These are phyloP conservation scores for Corythoichthys intestinalis DNA, from an alignment of 2,113 vertebrate species.

Conservation along the genomic window DNA sequence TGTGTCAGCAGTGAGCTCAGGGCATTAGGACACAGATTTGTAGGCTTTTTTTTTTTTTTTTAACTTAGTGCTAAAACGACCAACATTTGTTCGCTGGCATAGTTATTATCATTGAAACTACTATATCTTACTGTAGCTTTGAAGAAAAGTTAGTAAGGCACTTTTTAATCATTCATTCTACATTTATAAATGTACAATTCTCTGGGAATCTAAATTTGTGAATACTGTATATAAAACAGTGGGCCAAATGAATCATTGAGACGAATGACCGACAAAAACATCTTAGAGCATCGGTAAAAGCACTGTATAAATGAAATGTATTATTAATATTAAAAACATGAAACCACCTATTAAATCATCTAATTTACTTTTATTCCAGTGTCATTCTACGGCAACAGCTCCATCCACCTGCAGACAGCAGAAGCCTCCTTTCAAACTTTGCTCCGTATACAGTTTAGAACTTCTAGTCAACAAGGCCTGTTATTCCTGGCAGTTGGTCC, in stretches of 20 bases:
- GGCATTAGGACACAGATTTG: not conserved
- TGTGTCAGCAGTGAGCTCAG: not conserved
- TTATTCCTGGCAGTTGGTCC: slow-evolving; percentile 81
- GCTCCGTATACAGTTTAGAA: slow-evolving; percentile 79
- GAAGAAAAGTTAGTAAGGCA: not conserved
- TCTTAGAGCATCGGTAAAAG: not conserved
- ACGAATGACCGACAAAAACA: not conserved
- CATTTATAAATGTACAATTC: not conserved
- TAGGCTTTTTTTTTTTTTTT: not conserved
- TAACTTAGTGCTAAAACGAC: not conserved
- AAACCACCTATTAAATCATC: not conserved
- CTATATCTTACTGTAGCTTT: not conserved
- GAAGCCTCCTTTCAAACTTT: slow-evolving; percentile 70
- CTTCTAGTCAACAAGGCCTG: slow-evolving; percentile 75
- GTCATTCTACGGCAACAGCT: slow-evolving; percentile 86
- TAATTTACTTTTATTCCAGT: slow-evolving; percentile 56
- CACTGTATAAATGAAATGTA: no score
- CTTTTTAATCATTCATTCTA: no score
- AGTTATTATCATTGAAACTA: not conserved
- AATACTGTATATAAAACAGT: not conserved
- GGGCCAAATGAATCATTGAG: not conserved
- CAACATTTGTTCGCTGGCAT: not conserved
- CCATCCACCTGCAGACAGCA: slow-evolving; percentile 70
- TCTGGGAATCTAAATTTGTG: not conserved
- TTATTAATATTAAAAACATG: no score